These are phyloP conservation scores for Leptopilina syphax DNA, from an alignment of 2,888 invertebrate species.

Conservation along the genomic window DNA sequence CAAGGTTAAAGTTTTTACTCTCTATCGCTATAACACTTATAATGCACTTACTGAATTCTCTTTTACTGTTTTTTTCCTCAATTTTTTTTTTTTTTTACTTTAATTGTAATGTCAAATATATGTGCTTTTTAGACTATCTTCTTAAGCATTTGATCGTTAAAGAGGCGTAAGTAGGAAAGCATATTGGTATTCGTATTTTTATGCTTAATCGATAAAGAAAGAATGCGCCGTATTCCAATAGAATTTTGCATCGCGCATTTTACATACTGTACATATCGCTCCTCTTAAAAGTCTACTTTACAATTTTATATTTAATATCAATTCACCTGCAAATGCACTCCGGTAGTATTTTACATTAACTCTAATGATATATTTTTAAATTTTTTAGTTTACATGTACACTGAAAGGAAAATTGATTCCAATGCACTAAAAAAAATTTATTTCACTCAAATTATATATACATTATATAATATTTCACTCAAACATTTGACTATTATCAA, in stretches of 20 bases:
- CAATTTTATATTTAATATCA: background rate
- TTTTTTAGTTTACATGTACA: no score
- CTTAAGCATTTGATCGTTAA: background rate
- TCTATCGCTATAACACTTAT: background rate
- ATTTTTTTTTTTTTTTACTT: background rate
- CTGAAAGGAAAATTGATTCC: no score
- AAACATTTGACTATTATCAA: no score
- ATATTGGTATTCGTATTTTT: constrained; percentile 15
- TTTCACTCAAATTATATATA: no score
- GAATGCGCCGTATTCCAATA: background rate
- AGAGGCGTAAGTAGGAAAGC: constrained; percentile 8
- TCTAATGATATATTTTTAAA: no score
- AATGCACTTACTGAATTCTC: constrained; percentile 15
- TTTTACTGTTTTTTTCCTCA: background rate
- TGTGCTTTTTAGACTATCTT: background rate
- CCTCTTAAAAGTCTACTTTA: background rate
- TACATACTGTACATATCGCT: background rate
- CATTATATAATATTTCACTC: no score
- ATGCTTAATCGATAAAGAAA: constrained; percentile 21
- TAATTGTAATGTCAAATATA: constrained; percentile 21
- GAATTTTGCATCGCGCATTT: background rate
- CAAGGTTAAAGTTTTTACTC: constrained; percentile 7
- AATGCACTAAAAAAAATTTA: no score
- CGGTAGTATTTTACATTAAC: no score
- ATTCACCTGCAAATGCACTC: background rate